Conservation (phyloP, 2,888 invertebrate species). For the Tillus elongatus region DNA sequence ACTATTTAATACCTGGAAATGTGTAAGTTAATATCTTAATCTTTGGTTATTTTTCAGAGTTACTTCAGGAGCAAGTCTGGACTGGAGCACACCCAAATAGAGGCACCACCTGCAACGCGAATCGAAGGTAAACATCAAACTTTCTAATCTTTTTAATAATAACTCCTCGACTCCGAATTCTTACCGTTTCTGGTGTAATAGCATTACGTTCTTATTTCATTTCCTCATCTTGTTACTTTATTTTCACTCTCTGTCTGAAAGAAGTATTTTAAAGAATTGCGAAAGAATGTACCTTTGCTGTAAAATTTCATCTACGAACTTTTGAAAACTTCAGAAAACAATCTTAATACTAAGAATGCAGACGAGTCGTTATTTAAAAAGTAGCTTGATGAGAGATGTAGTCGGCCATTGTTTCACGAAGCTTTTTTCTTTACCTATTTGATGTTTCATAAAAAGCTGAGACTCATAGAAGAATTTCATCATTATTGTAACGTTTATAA, state of each 20-base stretch:
- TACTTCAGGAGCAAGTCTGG: conserved; percentile 28
- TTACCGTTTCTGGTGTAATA: conserved; percentile 16
- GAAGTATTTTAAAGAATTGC: conserved; percentile 30
- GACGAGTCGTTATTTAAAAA: conserved; percentile 31
- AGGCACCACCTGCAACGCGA: conserved; percentile 31
- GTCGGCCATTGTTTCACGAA: conserved; percentile 31
- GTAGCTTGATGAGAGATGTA: conserved; percentile 25
- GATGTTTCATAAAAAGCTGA: conserved; percentile 33
- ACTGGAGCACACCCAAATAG: conserved; percentile 28
- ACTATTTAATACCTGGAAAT: no score
- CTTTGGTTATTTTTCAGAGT: conserved; percentile 30
- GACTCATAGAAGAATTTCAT: conserved; percentile 39
- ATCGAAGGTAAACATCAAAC: conserved; percentile 32
- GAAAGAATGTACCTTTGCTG: conserved; percentile 32
- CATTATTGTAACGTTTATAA: conserved; percentile 31
- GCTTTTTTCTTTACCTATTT: conserved; percentile 28
- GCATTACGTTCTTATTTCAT: conserved; percentile 28
- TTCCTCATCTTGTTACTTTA: conserved; percentile 25
- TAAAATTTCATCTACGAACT: conserved; percentile 34
- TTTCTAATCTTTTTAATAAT: conserved; percentile 7
- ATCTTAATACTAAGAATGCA: conserved; percentile 36
- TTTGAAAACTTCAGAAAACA: conserved; percentile 32
- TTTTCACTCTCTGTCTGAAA: conserved; percentile 23
- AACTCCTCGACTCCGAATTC: conserved; percentile 10
- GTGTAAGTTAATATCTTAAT: no score